Conservation (phyloP, 2,888 invertebrate genomes). For the Biston stratarius region DNA sequence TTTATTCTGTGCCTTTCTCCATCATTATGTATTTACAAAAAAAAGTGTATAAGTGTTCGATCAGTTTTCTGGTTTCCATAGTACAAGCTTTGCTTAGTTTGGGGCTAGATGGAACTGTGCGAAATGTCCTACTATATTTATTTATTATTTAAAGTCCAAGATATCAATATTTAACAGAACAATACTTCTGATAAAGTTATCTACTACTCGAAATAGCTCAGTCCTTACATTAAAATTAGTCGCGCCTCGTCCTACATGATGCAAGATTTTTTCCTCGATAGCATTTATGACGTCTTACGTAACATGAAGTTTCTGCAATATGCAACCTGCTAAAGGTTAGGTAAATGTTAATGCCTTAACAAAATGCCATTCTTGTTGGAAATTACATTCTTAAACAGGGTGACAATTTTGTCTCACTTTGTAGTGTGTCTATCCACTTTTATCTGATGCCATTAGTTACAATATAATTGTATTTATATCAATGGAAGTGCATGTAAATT, state of each 20-base stretch:
- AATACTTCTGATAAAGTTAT: no score
- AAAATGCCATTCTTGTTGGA: conserved; percentile 15
- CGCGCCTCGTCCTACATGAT: conserved; percentile 13
- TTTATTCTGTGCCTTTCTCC: no score
- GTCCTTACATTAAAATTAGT: neutral
- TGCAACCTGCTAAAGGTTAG: conserved; percentile 35
- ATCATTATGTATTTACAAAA: no score
- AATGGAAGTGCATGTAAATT: no score
- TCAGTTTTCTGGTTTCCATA: no score
- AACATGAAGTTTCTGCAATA: conserved; percentile 26
- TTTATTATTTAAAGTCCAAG: no score
- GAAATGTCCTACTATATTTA: no score
- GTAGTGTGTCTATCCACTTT: neutral
- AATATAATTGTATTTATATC: no score
- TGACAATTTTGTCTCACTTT: neutral
- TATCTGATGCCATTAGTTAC: neutral
- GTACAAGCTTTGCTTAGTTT: no score
- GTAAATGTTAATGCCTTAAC: conserved; percentile 33
- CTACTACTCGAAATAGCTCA: neutral
- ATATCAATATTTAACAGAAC: no score
- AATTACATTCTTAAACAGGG: conserved; percentile 3
- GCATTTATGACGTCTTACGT: conserved; percentile 20
- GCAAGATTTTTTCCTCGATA: conserved; percentile 22
- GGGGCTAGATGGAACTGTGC: no score
- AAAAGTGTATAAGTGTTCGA: no score